Percentiles rank a stretch among this genome's conserved stretches.
Conservation (phyloP, 1,140 invertebrate species). For the Panagrolaimus sp. region DNA sequence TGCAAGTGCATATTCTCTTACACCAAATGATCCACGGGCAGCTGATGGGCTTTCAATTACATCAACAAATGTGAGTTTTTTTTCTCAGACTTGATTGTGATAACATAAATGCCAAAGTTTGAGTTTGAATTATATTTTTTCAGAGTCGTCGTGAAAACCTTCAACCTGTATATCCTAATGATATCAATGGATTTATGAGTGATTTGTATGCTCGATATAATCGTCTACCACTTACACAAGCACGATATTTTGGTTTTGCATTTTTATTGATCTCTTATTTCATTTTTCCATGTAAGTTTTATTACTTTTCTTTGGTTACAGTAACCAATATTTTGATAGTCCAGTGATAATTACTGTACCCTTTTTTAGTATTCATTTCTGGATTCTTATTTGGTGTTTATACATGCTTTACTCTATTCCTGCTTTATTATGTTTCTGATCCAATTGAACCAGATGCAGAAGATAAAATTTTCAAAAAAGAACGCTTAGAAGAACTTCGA, state of each 20-base stretch:
- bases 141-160: neutral
- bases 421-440: conserved; percentile 53
- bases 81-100: no score
- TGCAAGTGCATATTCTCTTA: no score
- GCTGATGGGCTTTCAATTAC: no score
- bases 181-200: neutral
- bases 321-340: neutral
- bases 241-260: neutral
- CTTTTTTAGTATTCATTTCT: conserved; percentile 45
- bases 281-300: conserved; percentile 5
- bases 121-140: no score
- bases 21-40: no score
- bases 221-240: neutral
- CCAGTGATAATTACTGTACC: no score
- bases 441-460: conserved; percentile 21
- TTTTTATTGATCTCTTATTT: neutral
- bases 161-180: neutral
- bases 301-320: neutral
- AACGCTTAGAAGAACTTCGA: conserved; percentile 20
- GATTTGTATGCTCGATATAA: conserved; percentile 1
- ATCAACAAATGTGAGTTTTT: no score
- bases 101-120: no score
- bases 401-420: conserved; percentile 39
- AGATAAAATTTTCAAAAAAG: conserved; percentile 11
- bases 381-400: conserved; percentile 50